Evolutionary conservation across 2,888 invertebrate species (phyloP).

Genomic region (Trissonchulus latispiculum): DNA sequence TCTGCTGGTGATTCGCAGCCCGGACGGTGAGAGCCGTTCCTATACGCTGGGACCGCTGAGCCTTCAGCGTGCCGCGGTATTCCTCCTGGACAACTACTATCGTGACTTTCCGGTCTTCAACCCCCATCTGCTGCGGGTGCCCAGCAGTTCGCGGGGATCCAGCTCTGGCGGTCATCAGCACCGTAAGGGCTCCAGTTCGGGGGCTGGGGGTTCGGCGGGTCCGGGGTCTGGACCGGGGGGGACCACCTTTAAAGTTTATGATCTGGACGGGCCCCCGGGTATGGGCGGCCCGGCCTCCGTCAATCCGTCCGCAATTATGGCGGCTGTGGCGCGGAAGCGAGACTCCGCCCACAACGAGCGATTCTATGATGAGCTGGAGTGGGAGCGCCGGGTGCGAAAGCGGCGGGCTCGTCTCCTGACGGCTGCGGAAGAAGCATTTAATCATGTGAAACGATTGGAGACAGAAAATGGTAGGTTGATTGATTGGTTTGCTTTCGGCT

Average conservation of each 20-base stretch:
- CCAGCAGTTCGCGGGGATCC: constrained; percentile 42
- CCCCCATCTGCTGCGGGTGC: constrained; percentile 82
- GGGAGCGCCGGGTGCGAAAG: constrained; percentile 81
- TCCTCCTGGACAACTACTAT: constrained; percentile 87
- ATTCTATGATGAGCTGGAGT: constrained; percentile 78
- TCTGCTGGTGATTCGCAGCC: constrained; percentile 68
- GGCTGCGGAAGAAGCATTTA: constrained; percentile 94
- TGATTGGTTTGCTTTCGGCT: neutral
- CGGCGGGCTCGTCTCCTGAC: constrained; percentile 75
- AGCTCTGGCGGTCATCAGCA: constrained; percentile 24
- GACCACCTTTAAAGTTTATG: constrained; percentile 77
- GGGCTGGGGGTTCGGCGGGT: constrained; percentile 31
- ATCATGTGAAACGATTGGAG: constrained; percentile 76
- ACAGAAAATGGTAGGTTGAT: constrained; percentile 50
- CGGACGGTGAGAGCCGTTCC: constrained; percentile 80
- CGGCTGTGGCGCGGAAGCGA: constrained; percentile 69
- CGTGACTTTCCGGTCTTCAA: constrained; percentile 93
- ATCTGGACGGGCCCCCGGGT: constrained; percentile 60
- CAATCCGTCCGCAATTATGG: constrained; percentile 60
- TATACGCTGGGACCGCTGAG: constrained; percentile 68
- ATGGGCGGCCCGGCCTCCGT: constrained; percentile 23
- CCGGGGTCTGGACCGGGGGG: constrained; percentile 33
- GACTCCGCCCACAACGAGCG: constrained; percentile 89
- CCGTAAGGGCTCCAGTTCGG: constrained; percentile 12
- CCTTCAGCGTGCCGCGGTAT: constrained; percentile 86